Base-by-base conservation (phyloP, 2,888 invertebrate genomes). In the Pollenia angustigena region DNA sequence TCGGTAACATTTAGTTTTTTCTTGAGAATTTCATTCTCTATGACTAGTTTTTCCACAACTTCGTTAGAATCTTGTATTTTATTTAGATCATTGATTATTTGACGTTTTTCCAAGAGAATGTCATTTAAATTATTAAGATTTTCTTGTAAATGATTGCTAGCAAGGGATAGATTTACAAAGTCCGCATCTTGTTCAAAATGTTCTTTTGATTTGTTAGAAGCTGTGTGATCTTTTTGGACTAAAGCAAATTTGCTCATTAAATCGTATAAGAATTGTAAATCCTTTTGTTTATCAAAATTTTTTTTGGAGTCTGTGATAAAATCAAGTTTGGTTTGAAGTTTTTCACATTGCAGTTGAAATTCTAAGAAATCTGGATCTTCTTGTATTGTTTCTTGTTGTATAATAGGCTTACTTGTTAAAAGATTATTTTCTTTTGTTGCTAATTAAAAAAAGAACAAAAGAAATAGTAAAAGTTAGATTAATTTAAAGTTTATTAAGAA, bases 21-120 rank as follows among this genome's bases (percentile, higher is more conserved):
- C 72, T 78, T 87, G 11, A 81, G 84, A 69, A 69, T 64, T 68
- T 78, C 68, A 74, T 87, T 84, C 68, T 87, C 87, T 9, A 8
- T 81, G 76, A 87, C 72, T 78, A 84, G 68, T 54, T 54, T 76
- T 54, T 56, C 54, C 48, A 72, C 68, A 42, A 40, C 60, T 18
- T 84, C 52, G 16, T 84, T 84, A 50, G 84, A 50, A 14, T 68
- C 9, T 74, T 64, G 42, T 50, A 40, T 56, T 9, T 18, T 40
- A 18, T 54, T 32, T 12, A 71, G 12, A 11, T 40, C 18, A 0
- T 6, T n/a, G 32, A 72, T 12, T 16, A 78, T 14, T 7, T 62
- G 40, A 4, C 60, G 60, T 4, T 84, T 87, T 32, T 78, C 78
- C 18, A 44, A 60, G 0, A 84, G 32, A 14, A 68, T 32, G 8